Conservation (phyloP, 2,888 invertebrate genomes). For the Diaphora mendica region DNA sequence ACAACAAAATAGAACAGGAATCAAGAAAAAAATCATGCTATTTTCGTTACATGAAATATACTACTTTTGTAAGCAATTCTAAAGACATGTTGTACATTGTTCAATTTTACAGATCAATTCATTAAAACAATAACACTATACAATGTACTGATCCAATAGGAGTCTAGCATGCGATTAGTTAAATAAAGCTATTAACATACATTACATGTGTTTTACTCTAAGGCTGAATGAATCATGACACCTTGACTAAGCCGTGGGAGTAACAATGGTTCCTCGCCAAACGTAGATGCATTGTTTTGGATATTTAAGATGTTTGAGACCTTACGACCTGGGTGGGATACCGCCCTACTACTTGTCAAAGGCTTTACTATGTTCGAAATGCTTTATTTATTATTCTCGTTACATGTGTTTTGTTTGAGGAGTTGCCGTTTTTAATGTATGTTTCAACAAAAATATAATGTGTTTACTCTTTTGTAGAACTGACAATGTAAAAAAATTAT, state of each 20-base stretch:
- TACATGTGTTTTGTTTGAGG: neutral
- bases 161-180: slow-evolving; percentile 25
- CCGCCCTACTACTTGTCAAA: neutral
- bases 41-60: neutral
- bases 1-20: no score
- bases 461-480: neutral
- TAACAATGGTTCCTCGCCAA: slow-evolving; percentile 64
- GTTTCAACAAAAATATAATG: neutral
- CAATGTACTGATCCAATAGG: neutral
- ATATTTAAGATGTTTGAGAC: slow-evolving; percentile 9
- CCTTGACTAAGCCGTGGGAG: slow-evolving; percentile 76
- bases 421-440: no score
- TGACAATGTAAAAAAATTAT: neutral
- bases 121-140: slow-evolving; percentile 18
- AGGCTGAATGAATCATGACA: slow-evolving; percentile 62
- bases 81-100: slow-evolving; percentile 1
- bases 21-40: neutral
- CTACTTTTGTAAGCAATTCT: neutral
- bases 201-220: slow-evolving; percentile 51
- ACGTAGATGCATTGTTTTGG: slow-evolving; percentile 26
- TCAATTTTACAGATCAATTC: slow-evolving; percentile 16
- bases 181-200: slow-evolving; percentile 47
- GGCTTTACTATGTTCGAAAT: neutral
- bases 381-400: neutral
- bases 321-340: slow-evolving; percentile 10